phyloP scores from a whole-genome alignment of 2,113 vertebrate genomes.

The Kryptolebias marmoratus region DNA sequence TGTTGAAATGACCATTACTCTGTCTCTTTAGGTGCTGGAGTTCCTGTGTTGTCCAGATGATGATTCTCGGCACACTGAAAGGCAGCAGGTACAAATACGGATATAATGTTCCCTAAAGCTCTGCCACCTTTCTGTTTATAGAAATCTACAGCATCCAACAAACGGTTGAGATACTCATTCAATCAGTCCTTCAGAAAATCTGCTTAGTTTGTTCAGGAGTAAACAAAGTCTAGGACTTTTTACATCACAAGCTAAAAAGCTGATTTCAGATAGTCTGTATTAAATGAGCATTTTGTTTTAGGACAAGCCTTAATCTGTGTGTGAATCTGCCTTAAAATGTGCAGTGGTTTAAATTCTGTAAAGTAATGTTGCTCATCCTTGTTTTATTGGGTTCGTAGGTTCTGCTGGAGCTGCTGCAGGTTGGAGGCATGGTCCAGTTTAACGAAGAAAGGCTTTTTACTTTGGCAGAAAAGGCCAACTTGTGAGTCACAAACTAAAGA shows the following conservation, averaged over 20 bases:
- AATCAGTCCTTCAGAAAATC: too few species aligned
- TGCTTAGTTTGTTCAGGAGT: too few species aligned
- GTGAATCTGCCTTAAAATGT: too few species aligned
- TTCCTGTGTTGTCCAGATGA: slow-evolving; percentile 96
- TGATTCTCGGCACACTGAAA: slow-evolving; percentile 93
- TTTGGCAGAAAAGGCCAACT: slow-evolving; percentile 94
- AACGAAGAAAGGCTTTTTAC: slow-evolving; percentile 89
- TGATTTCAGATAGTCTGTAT: too few species aligned
- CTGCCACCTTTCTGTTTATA: too few species aligned
- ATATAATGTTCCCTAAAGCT: not conserved
- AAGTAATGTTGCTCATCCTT: not conserved
- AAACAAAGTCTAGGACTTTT: too few species aligned
- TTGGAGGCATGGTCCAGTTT: slow-evolving; percentile 94
- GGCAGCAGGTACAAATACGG: slow-evolving; percentile 89
- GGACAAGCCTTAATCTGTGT: too few species aligned
- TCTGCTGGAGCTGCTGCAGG: slow-evolving; percentile 93
- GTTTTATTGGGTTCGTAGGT: slow-evolving; percentile 78
- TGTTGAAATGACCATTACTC: not conserved
- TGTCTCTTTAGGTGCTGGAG: slow-evolving; percentile 88
- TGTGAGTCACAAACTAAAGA: slow-evolving; percentile 83
- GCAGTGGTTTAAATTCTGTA: too few species aligned
- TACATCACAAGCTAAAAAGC: too few species aligned
- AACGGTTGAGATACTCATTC: too few species aligned
- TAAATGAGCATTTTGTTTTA: too few species aligned
- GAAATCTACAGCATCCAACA: too few species aligned